Conservation (phyloP, 2,113 vertebrate genomes). For the Perca schrenkii region DNA sequence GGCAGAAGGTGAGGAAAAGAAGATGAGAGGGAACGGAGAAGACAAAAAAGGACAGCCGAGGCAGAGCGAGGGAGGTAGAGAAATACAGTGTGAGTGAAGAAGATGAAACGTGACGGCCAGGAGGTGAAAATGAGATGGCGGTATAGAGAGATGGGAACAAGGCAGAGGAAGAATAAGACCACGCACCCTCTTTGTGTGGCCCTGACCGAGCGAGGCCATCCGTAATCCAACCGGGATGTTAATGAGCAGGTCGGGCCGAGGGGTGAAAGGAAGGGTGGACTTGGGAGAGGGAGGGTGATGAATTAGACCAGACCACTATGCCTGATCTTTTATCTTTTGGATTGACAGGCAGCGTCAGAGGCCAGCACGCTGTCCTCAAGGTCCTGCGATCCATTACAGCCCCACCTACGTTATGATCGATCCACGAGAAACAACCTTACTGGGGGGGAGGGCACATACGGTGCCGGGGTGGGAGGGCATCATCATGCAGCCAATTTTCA, state of each 20-base stretch:
- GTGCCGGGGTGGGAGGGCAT: neutral
- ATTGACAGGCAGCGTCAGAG: conserved; percentile 23
- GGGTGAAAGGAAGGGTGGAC: neutral
- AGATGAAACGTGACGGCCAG: neutral
- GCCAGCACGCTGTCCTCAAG: conserved; percentile 6
- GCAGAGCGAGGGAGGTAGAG: neutral
- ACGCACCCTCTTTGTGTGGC: neutral
- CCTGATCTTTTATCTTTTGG: conserved; percentile 30
- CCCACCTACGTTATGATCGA: conserved; percentile 27
- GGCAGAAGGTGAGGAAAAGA: conserved; percentile 3
- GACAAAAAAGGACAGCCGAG: neutral
- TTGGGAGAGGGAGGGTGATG: neutral
- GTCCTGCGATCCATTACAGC: conserved; percentile 8
- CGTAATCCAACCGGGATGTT: conserved; percentile 14
- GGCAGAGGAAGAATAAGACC: neutral
- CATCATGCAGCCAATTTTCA: neutral
- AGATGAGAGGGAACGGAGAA: neutral
- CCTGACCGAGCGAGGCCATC: conserved; percentile 1
- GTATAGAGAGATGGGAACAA: neutral
- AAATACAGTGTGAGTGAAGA: neutral
- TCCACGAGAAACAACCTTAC: neutral
- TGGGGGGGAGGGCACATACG: neutral
- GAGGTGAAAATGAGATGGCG: neutral
- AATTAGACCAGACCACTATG: conserved; percentile 27
- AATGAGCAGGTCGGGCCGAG: conserved; percentile 33